Evolutionary conservation across 2,888 invertebrate genomes (phyloP), one percentile per base, ranked within the genome.

Genomic region (Digitonthophagus gazella): DNA sequence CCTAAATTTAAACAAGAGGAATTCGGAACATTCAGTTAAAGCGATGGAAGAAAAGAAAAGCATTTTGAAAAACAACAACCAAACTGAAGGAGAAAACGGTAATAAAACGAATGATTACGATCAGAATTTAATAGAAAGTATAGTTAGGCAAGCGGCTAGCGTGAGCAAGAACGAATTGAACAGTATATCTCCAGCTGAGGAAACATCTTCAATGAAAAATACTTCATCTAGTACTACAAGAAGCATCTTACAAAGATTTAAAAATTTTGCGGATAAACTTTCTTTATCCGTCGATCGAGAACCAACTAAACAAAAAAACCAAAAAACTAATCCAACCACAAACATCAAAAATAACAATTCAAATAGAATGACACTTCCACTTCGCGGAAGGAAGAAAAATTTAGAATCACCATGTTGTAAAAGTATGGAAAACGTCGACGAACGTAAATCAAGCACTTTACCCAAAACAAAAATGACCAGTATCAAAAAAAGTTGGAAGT

Each of bases 251-350:
- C 82, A 85, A 11, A 82, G 86, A 15, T 79, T 87, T 68, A 82
- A 85, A 44, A 85, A 86, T 66, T 83, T 87, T 70, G 86, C 87
- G 2, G 87, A 87, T 75, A 81, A 85, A 15, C 78, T 86, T 71
- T 83, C 84, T 69, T 81, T 85, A 69, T 85, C 85, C 57, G 81
- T 84, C 71, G 85, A 85, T 66, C 83, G 80, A 72, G 85, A 85
- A 14, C 73, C 81, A 3, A 68, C 74, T 15, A 80, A 78, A 73
- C 71, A 69, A 19, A 64, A 73, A 1, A 77, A 75, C 69, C 65
- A 71, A 19, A 72, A 74, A 56, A 72, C 75, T 64, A n/a, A n/a
- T n/a, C n/a, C n/a, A n/a, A n/a, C n/a, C n/a, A n/a, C n/a, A n/a
- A n/a, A n/a, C n/a, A 64, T 76, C 8, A 79, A 78, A 68, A 80